These are phyloP conservation scores for Hylaeus volcanicus DNA, from an alignment of 1,140 invertebrate genomes.

Conservation along the genomic window DNA sequence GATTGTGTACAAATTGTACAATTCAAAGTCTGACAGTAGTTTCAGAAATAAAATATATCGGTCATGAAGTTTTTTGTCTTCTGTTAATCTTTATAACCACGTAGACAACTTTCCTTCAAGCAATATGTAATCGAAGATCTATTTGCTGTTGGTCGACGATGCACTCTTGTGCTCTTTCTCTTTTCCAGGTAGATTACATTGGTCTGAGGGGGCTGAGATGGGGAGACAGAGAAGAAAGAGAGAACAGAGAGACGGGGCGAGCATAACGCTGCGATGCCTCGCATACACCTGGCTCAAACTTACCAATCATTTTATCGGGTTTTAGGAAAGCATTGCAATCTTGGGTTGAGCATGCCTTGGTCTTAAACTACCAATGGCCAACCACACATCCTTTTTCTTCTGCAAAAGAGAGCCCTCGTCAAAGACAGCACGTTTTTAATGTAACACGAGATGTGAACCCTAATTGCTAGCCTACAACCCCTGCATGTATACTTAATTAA, in stretches of 20 bases:
- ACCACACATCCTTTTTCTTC: conserved; percentile 81
- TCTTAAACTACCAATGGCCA: conserved; percentile 81
- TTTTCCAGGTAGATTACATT: conserved; percentile 57
- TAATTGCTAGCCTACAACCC: conserved; percentile 64
- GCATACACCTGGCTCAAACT: conserved; percentile 76
- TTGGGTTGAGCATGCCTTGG: conserved; percentile 80
- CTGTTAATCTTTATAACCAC: conserved; percentile 37
- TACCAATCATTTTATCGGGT: conserved; percentile 79
- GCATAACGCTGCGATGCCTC: conserved; percentile 68
- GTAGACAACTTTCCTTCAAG: conserved; percentile 44
- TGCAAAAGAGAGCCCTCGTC: conserved; percentile 81
- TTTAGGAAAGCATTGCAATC: conserved; percentile 80
- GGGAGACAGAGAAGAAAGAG: conserved; percentile 49
- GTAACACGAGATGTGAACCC: conserved; percentile 74
- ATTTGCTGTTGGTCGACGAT: conserved; percentile 51
- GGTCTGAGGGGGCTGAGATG: conserved; percentile 57
- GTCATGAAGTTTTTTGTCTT: conserved; percentile 36
- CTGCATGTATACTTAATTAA: conserved; percentile 47
- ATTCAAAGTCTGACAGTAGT: conserved; percentile 47
- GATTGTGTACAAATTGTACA: conserved; percentile 49
- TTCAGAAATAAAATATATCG: conserved; percentile 52
- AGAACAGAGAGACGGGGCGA: conserved; percentile 66
- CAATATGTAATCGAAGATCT: conserved; percentile 41
- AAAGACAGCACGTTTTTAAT: conserved; percentile 79
- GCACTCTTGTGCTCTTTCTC: conserved; percentile 66